These are phyloP conservation scores for Smittia sp. DNA, from an alignment of 2,888 invertebrate species.

Conservation along the genomic window DNA sequence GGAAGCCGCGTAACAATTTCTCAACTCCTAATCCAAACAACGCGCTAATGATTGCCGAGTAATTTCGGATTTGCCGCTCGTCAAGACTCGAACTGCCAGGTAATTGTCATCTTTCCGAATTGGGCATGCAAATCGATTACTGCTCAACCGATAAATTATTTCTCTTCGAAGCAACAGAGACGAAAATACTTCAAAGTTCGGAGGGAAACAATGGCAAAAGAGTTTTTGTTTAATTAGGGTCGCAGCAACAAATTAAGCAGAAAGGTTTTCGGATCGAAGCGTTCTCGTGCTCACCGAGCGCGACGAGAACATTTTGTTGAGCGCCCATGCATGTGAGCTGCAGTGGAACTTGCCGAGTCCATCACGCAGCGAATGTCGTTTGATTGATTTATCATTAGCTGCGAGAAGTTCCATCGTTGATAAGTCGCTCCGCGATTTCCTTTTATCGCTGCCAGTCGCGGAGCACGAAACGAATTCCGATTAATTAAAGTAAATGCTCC, in stretches of 20 bases:
- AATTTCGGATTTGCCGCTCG: slow-evolving; percentile 35
- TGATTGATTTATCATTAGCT: too few species aligned
- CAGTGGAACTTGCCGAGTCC: too few species aligned
- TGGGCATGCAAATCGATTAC: slow-evolving; percentile 39
- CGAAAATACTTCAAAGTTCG: too few species aligned
- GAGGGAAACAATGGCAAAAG: not conserved
- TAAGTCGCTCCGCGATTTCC: too few species aligned
- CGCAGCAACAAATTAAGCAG: not conserved
- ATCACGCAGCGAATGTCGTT: too few species aligned
- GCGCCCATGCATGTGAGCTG: too few species aligned
- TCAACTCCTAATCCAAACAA: not conserved
- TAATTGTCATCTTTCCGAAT: slow-evolving; percentile 36
- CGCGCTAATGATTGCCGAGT: slow-evolving; percentile 8
- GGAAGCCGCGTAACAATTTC: slow-evolving; percentile 25
- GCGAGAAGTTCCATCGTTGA: too few species aligned
- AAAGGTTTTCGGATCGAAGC: not conserved
- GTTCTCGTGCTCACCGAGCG: not conserved
- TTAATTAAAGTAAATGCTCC: too few species aligned
- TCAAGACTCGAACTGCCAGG: slow-evolving; percentile 20
- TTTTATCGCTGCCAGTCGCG: too few species aligned
- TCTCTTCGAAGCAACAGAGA: not conserved
- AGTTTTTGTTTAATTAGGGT: not conserved
- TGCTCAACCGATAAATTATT: slow-evolving; percentile 39
- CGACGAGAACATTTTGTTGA: not conserved
- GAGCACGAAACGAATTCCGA: too few species aligned